phyloP scores from a whole-genome alignment of 2,797 vertebrate genomes.

The Sciaenops ocellatus region DNA sequence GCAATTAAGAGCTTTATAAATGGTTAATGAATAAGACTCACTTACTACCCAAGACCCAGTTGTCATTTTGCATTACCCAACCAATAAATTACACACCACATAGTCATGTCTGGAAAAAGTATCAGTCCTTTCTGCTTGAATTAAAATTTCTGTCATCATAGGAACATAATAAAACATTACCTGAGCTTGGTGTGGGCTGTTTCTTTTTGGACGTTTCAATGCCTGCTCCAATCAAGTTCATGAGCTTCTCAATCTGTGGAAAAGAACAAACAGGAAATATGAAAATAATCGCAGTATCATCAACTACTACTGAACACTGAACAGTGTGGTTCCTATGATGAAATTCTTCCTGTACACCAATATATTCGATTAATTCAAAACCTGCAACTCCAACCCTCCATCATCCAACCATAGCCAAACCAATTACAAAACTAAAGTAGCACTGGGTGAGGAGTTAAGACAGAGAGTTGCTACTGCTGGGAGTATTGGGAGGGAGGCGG shows the following conservation, averaged over 20 bases:
- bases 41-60: conserved; percentile 26
- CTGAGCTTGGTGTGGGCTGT: conserved; percentile 85
- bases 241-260: conserved; percentile 97
- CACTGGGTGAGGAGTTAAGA: conserved; percentile 27
- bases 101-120: neutral
- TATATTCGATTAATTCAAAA: conserved; percentile 8
- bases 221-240: conserved; percentile 97
- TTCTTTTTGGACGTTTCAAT: conserved; percentile 95
- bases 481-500: conserved; percentile 45
- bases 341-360: neutral
- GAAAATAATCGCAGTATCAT: neutral
- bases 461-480: conserved; percentile 36
- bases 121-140: neutral
- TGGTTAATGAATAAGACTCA: conserved; percentile 42
- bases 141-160: neutral
- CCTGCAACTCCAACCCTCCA: neutral
- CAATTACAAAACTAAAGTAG: conserved; percentile 29
- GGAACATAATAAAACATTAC: conserved; percentile 76
- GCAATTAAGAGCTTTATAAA: conserved; percentile 41
- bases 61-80: conserved; percentile 41
- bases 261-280: conserved; percentile 29
- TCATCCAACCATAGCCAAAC: conserved; percentile 1
- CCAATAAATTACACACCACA: conserved; percentile 25
- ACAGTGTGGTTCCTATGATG: neutral
- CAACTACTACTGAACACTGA: neutral